Conservation (phyloP, 2,797 vertebrate species). For the Malacoraja senta region DNA sequence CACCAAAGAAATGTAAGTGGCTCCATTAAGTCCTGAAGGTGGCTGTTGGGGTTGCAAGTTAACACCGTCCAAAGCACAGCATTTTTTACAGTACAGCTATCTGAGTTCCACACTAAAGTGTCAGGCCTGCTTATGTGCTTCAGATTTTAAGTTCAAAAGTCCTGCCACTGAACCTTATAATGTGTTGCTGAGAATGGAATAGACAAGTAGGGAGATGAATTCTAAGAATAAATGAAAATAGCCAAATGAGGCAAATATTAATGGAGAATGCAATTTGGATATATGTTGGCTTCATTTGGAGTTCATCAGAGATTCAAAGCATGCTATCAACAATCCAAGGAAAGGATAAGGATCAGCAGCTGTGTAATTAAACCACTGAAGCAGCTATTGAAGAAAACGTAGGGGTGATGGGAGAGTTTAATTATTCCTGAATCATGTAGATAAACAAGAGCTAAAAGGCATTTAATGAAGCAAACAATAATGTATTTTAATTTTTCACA, state of each 20-base stretch:
- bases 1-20: background rate
- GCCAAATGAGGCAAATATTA: background rate
- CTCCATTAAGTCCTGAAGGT: background rate
- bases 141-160: background rate
- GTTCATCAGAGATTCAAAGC: constrained; percentile 24
- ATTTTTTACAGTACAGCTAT: background rate
- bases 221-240: background rate
- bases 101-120: background rate
- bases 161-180: background rate
- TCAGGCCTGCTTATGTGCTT: no score
- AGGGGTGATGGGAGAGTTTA: constrained; percentile 16
- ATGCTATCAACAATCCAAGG: background rate
- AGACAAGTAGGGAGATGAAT: background rate
- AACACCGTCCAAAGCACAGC: background rate
- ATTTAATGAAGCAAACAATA: constrained; percentile 1
- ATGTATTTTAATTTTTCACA: background rate
- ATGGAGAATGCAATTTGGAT: background rate
- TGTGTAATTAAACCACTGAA: background rate
- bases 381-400: background rate
- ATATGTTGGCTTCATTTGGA: background rate
- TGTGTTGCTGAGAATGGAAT: background rate
- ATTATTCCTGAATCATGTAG: constrained; percentile 6
- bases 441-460: background rate
- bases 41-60: background rate
- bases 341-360: constrained; percentile 25